These are phyloP conservation scores for Pithys albifrons DNA, from an alignment of 2,113 vertebrate genomes.

Conservation along the genomic window DNA sequence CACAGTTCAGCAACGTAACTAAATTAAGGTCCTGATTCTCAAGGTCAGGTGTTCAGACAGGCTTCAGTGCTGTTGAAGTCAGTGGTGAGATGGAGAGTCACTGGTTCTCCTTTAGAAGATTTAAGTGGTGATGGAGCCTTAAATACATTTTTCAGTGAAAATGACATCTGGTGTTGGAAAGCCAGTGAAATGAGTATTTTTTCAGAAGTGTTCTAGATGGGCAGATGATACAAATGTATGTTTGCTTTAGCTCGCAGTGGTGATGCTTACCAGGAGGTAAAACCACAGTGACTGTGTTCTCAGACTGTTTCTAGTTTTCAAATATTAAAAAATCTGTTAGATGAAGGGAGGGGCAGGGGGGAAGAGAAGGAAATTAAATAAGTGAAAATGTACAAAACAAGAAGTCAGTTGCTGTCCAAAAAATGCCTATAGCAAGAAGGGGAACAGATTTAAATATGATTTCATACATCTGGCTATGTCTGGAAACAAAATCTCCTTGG, in stretches of 20 bases:
- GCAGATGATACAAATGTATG: background rate
- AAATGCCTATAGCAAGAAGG: background rate
- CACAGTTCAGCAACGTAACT: background rate
- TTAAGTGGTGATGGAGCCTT: background rate
- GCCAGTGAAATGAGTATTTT: background rate
- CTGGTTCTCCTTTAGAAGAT: background rate
- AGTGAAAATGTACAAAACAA: background rate
- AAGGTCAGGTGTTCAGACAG: background rate
- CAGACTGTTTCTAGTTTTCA: background rate
- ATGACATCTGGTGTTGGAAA: background rate
- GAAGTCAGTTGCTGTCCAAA: background rate
- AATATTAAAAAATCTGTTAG: background rate
- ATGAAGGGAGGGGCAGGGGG: background rate
- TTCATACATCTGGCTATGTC: background rate
- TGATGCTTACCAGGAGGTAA: background rate
- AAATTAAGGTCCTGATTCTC: background rate
- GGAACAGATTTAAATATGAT: background rate
- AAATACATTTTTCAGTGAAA: background rate
- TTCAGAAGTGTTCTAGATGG: background rate
- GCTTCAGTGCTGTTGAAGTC: background rate
- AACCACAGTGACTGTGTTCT: background rate
- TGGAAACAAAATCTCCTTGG: background rate
- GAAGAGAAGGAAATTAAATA: background rate
- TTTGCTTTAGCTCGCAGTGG: background rate
- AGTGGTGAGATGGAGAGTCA: background rate